Conservation (phyloP, 2,888 invertebrate genomes). For the Cosmorhoe ocellata region DNA sequence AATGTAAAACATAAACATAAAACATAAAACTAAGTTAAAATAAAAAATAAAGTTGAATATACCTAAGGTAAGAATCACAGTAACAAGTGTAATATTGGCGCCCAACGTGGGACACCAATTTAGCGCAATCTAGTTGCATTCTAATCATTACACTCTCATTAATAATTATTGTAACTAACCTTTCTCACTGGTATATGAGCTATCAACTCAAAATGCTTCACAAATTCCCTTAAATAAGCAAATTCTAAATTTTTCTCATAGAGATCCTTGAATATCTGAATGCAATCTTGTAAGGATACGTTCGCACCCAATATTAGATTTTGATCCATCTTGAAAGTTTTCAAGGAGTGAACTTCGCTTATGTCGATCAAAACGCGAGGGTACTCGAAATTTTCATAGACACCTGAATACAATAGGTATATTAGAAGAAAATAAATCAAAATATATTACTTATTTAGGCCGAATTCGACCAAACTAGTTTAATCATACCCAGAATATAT, state of each 20-base stretch:
- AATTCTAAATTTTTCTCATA: constrained; percentile 64
- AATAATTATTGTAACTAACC: constrained; percentile 50
- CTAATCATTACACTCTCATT: no score
- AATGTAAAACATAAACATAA: no score
- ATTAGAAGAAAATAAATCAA: no score
- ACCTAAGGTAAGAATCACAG: no score
- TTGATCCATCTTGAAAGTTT: constrained; percentile 55
- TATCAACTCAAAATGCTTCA: constrained; percentile 82
- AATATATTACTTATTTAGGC: no score
- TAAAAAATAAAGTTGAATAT: no score
- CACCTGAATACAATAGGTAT: constrained; percentile 52
- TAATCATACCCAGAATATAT: no score
- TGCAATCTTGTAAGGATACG: constrained; percentile 80
- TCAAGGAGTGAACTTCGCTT: constrained; percentile 57
- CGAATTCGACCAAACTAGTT: no score
- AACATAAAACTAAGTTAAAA: not conserved
- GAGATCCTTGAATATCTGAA: constrained; percentile 67
- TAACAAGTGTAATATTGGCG: no score
- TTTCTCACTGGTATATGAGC: constrained; percentile 85
- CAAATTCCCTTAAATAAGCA: constrained; percentile 78
- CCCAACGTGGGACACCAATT: no score
- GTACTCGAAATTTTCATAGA: constrained; percentile 56
- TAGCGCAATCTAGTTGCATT: no score
- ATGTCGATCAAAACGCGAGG: constrained; percentile 64
- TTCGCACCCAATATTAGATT: constrained; percentile 82